Percentiles rank a stretch among this genome's conserved stretches.
phyloP scores from a whole-genome alignment of 2,797 vertebrate genomes.

The Pampus argenteus region DNA sequence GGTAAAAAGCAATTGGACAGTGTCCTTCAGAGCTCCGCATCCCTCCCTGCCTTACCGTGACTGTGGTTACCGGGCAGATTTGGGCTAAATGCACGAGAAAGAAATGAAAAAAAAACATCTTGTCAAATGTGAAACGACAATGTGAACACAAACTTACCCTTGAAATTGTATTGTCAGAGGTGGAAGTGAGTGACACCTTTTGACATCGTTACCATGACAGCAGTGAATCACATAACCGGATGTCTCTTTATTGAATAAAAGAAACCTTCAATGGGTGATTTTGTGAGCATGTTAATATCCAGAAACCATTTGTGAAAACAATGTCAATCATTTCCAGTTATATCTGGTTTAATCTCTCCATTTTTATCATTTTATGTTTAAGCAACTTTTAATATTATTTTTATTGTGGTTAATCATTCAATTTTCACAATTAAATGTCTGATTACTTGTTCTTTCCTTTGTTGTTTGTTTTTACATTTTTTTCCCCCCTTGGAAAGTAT shows the following conservation, averaged over 20 bases:
- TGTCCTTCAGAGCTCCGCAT: constrained; percentile 9
- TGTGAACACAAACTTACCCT: constrained; percentile 9
- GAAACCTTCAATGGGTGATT: constrained; percentile 1
- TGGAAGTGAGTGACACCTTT: not conserved
- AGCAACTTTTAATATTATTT: not conserved
- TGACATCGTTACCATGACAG: constrained; percentile 40
- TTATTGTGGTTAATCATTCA: not conserved
- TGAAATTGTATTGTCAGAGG: constrained; percentile 16
- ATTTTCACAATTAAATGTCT: not conserved
- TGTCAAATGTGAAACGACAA: not conserved
- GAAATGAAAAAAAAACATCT: not conserved
- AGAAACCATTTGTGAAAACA: not conserved
- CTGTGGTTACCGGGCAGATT: constrained; percentile 13
- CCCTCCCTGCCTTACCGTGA: not conserved
- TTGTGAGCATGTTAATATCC: not conserved
- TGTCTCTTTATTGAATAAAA: not conserved
- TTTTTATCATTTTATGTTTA: not conserved
- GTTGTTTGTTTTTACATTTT: not conserved
- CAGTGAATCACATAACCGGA: not conserved
- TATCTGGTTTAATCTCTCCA: not conserved
- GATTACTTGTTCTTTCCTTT: not conserved
- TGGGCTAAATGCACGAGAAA: not conserved
- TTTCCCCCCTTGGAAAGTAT: not conserved
- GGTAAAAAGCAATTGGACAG: not conserved
- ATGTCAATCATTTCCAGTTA: not conserved